Conservation (phyloP, 92 coral and sea anemone genomes). For the Porites rus region DNA sequence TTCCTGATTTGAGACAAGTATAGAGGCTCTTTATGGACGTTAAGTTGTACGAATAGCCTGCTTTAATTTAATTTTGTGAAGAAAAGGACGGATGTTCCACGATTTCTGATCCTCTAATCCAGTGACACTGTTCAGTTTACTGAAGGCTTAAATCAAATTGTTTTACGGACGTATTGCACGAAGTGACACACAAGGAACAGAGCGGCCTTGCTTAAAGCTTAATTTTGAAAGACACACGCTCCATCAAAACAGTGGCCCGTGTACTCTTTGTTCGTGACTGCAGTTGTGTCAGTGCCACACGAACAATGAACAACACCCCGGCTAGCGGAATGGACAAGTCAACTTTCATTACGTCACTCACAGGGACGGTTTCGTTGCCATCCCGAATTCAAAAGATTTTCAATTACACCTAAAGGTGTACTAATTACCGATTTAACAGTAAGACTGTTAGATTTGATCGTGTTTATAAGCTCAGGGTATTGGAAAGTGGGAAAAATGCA, state of each 20-base stretch:
- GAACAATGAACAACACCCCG: conserved; percentile 2
- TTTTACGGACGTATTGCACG: conserved; percentile 27
- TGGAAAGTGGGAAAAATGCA: not conserved
- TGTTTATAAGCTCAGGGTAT: conserved; percentile 16
- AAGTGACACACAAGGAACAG: conserved; percentile 26
- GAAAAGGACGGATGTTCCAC: conserved; percentile 44
- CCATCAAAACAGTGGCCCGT: not conserved
- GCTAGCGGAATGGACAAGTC: conserved; percentile 25
- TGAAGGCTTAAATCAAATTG: conserved; percentile 39
- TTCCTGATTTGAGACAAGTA: conserved; percentile 41
- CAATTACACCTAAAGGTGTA: conserved; percentile 45
- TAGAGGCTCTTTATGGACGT: conserved; percentile 21
- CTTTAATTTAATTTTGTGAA: conserved; percentile 41
- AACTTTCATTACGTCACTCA: conserved; percentile 28
- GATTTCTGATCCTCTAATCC: conserved; percentile 30
- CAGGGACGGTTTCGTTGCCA: conserved; percentile 15
- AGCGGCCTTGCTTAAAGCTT: conserved; percentile 18
- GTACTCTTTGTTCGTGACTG: conserved; percentile 1
- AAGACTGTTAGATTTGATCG: conserved; percentile 43
- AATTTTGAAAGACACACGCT: conserved; percentile 25
- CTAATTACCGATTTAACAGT: conserved; percentile 39
- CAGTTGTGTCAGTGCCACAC: conserved; percentile 1
- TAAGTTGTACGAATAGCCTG: conserved; percentile 26
- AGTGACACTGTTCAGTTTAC: conserved; percentile 40
- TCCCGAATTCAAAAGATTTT: conserved; percentile 43